Evolutionary conservation across 1,140 invertebrate species (phyloP), one percentile per base, ranked within the genome.

Genomic region (Sitodiplosis mosellana): DNA sequence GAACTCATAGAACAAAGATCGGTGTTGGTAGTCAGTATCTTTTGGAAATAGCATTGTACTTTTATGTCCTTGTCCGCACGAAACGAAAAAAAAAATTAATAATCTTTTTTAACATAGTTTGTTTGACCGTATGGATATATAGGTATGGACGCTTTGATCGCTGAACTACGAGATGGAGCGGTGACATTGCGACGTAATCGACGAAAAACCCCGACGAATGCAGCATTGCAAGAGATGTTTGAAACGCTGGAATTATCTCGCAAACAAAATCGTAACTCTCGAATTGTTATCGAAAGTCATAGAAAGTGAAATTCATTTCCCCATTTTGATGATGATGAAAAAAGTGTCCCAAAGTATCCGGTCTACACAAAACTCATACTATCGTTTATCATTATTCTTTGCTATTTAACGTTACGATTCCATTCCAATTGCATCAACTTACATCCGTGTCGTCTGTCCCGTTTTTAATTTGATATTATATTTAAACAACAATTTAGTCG

Each of bases 131-230:
- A n/a, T n/a, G n/a, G n/a, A n/a, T n/a, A n/a, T 44, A 19, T 50
- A 64, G 61, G 61, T 64, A 56, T 64, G 61, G 61, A 64, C 59
- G 61, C 61, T 63, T 49, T 64, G 57, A 58, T 64, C 37, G 54
- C 57, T 11, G 59, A 64, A 52, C 57, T 64, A 49, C 61, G 62
- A 51, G 61, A 59, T 44, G 61, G 61, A 20, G 57, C 55, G 21
- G 61, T 64, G n/a, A 63, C 61, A 8, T 48, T 64, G 40, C 53
- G 61, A 18, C 48, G 50, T 14, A 58, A 57, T 42, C 52, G 49
- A 38, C 54, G 59, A 46, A 56, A 54, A 33, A 61, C 61, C 19
- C 52, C 53, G 34, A 61, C 59, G 41, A 62, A 59, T 52, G 59
- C 58, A 50, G 59, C 61, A 33, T 53, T 64, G 1, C 54, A 63